phyloP scores from a whole-genome alignment of 2,797 vertebrate genomes.

The Menidia menidia region DNA sequence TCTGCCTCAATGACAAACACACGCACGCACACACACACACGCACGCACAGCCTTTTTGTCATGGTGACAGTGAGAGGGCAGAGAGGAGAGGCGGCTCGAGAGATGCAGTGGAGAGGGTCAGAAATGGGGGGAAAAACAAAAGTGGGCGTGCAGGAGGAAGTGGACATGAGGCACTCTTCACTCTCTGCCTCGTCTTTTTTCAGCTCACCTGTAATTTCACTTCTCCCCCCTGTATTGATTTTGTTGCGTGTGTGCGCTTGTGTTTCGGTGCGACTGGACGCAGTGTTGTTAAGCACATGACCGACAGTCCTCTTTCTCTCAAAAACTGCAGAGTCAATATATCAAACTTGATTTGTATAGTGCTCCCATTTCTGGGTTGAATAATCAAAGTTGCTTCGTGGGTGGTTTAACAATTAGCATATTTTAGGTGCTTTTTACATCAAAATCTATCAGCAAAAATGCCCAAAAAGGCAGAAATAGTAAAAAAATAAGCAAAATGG shows the following conservation, averaged over 20 bases:
- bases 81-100: constrained; percentile 15
- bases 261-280: background rate
- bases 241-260: background rate
- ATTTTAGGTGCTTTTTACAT: background rate
- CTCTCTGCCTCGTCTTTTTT: constrained; percentile 4
- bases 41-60: constrained; percentile 31
- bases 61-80: constrained; percentile 30
- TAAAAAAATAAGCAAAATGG: background rate
- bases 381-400: background rate
- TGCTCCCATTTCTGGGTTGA: background rate
- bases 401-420: background rate
- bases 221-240: constrained; percentile 16
- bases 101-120: constrained; percentile 36
- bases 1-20: constrained; percentile 4
- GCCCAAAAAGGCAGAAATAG: background rate
- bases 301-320: background rate
- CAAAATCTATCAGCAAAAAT: background rate
- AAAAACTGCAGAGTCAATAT: background rate
- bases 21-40: background rate
- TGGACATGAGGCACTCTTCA: constrained; percentile 11
- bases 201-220: constrained; percentile 1
- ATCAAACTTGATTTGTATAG: background rate
- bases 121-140: constrained; percentile 13
- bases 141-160: constrained; percentile 12
- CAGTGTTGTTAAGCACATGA: background rate